A percentile compares a stretch with the other conserved stretches of the same genome.
These are phyloP conservation scores for Caenorhabditis sp. DNA, from an alignment of 2,888 invertebrate genomes.

Conservation along the genomic window DNA sequence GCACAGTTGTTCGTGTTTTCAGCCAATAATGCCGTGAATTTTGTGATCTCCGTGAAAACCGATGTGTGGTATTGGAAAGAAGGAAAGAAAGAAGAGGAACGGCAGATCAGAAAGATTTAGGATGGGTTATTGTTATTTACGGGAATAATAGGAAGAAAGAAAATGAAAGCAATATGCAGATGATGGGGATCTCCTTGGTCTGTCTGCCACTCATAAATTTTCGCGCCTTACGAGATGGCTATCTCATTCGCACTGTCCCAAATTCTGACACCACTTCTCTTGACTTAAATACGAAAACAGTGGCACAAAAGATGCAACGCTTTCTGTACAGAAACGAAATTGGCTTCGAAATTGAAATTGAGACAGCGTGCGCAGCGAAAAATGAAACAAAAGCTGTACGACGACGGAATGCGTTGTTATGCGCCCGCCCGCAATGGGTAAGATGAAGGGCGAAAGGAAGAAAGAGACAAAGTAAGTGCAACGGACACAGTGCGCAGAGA, in stretches of 20 bases:
- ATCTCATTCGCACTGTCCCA: slow-evolving; percentile 5
- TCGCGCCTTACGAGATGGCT: slow-evolving; percentile 27
- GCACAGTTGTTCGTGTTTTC: slow-evolving; percentile 19
- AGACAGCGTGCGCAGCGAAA: neutral
- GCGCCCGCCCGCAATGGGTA: slow-evolving; percentile 19
- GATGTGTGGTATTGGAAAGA: neutral
- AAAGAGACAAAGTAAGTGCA: slow-evolving; percentile 38
- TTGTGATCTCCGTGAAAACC: neutral
- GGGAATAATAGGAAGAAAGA: slow-evolving; percentile 16
- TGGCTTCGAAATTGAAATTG: neutral
- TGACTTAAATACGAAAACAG: neutral
- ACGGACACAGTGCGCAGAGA: slow-evolving; percentile 40
- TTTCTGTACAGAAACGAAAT: neutral
- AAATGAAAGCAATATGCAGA: slow-evolving; percentile 23
- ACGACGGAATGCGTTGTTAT: slow-evolving; percentile 12
- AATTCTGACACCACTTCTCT: slow-evolving; percentile 11
- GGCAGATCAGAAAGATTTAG: slow-evolving; percentile 16
- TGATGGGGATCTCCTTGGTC: slow-evolving; percentile 23
- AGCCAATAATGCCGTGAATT: neutral
- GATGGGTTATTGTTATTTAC: slow-evolving; percentile 40
- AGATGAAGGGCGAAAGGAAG: neutral
- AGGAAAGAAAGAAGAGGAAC: neutral
- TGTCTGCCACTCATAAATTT: slow-evolving; percentile 45
- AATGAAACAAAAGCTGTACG: slow-evolving; percentile 24
- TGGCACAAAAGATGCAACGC: neutral